These are phyloP conservation scores for Mylabris sibirica DNA, from an alignment of 2,888 invertebrate species.

Conservation along the genomic window DNA sequence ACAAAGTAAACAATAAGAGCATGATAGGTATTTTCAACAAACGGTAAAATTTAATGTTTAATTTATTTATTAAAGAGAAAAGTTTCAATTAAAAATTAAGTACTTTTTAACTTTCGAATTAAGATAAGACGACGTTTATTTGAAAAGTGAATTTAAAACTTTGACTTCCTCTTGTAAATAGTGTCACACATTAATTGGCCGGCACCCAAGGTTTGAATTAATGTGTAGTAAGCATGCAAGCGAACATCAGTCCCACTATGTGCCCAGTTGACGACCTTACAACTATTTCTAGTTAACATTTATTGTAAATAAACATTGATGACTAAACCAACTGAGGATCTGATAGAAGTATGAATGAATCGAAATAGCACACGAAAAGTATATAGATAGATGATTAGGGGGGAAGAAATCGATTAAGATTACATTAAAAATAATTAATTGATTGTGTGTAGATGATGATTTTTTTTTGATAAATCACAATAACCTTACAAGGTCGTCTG, in stretches of 20 bases:
- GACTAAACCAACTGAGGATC: not conserved
- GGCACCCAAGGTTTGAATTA: conserved; percentile 3
- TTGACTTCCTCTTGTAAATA: not conserved
- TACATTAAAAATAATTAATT: not conserved
- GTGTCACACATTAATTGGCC: conserved; percentile 10
- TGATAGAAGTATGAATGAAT: not conserved
- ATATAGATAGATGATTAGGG: not conserved
- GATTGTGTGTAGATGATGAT: not conserved
- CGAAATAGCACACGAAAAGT: not conserved
- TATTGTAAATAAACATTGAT: conserved; percentile 8
- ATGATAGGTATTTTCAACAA: not conserved
- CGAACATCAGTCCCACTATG: not conserved
- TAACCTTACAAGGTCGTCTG: not conserved
- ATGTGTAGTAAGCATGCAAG: conserved; percentile 8
- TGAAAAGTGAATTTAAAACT: not conserved
- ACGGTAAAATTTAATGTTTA: not conserved
- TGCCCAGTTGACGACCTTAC: not conserved
- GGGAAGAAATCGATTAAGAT: not conserved
- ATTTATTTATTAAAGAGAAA: not conserved
- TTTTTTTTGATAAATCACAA: not conserved
- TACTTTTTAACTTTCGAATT: conserved; percentile 17
- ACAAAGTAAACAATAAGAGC: conserved; percentile 30
- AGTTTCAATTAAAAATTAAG: conserved; percentile 19
- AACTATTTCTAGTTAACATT: conserved; percentile 9
- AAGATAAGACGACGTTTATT: not conserved